Evolutionary conservation across 2,888 invertebrate genomes (phyloP), one percentile per base, ranked within the genome.

Genomic region (Odontomyia ornata): DNA sequence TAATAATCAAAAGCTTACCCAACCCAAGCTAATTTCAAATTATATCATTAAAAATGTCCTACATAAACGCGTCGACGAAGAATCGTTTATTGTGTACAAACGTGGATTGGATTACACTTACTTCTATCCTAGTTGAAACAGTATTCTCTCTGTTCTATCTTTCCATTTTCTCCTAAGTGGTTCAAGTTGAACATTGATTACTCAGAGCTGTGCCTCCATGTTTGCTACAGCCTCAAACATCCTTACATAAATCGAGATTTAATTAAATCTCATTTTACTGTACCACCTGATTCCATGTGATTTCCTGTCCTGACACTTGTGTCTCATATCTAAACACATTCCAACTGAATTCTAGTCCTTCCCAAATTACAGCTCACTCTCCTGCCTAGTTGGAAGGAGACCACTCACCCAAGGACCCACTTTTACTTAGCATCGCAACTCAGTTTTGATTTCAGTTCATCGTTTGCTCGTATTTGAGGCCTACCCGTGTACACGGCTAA

Each of bases 191-290:
- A n/a, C n/a, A n/a, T 52, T 52, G 52, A 18, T 52, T 52, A 52
- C 2, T 52, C 52, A 52, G 52, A 9, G 18, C 13, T 15, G 4
- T 15, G 13, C n/a, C 52, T 18, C n/a, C 52, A 4, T 52, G 7
- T 4, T 21, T 1, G 18, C 60, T 15, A 11, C 60, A 11, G 1
- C 67, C 21, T n/a, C 46, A n/a, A 23, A 27, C 30, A 71, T 15
- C 71, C 43, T 47, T n/a, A 11, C 73, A 73, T 73, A 73, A 73
- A 73, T 73, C 57, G 57, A 30, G 60, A 52, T 73, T 73, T 73
- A 73, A 73, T 73, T 73, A 73, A 73, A 73, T 60, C 73, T 60
- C 73, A 27, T 73, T 73, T 73, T 73, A 57, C 73, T 67, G 69
- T 23, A 73, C 57, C 73, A 73, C 73, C 73, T 56, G 72, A 72